These are phyloP conservation scores for Mechanitis messenoides DNA, from an alignment of 2,888 invertebrate species.

Conservation along the genomic window DNA sequence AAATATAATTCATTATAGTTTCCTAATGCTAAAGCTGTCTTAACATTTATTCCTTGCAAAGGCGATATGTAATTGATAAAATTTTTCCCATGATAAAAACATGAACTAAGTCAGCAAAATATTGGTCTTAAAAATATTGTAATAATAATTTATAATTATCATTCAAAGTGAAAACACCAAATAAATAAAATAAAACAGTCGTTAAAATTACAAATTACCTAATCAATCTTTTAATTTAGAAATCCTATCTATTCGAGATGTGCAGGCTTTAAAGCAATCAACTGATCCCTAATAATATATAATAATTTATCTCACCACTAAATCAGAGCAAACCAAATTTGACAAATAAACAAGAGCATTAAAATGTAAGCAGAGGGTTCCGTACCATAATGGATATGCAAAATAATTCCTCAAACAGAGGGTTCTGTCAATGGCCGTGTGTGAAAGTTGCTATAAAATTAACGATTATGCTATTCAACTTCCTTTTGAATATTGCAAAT, in stretches of 20 bases:
- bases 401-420: slow-evolving; percentile 53
- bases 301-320: slow-evolving; percentile 23
- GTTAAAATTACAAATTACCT: no score
- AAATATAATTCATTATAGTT: no score
- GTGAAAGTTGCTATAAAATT: slow-evolving; percentile 51
- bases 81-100: no score
- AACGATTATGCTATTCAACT: slow-evolving; percentile 30
- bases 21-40: no score
- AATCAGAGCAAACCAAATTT: slow-evolving; percentile 58
- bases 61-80: no score
- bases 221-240: no score
- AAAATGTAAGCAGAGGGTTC: slow-evolving; percentile 48
- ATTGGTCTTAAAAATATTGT: no score
- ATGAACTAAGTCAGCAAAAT: no score
- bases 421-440: slow-evolving; percentile 35
- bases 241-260: neutral
- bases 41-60: no score
- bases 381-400: slow-evolving; percentile 56
- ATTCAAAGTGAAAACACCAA: no score
- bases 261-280: neutral
- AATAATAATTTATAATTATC: no score
- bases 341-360: slow-evolving; percentile 60
- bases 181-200: no score
- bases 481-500: slow-evolving; percentile 24
- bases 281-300: neutral